Evolutionary conservation across 2,113 vertebrate genomes (phyloP).

Genomic region (Dolichotis patagonum): DNA sequence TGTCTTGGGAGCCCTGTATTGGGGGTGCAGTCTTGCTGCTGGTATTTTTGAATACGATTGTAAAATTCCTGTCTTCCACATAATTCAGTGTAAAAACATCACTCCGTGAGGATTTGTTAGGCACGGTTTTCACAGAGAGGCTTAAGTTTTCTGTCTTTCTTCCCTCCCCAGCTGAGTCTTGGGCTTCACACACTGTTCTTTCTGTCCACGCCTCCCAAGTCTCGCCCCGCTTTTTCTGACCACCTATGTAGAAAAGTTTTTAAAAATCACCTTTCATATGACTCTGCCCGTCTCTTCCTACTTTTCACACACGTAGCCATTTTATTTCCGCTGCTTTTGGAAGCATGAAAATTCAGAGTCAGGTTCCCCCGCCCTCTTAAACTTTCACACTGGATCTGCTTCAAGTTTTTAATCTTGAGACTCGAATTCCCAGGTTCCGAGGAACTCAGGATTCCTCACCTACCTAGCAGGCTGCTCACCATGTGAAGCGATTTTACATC

Average conservation of each 20-base stretch:
- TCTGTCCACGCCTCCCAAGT: neutral
- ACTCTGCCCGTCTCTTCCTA: neutral
- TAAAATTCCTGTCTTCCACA: conserved; percentile 22
- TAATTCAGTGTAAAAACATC: neutral
- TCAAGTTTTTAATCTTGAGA: neutral
- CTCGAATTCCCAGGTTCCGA: neutral
- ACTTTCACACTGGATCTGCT: neutral
- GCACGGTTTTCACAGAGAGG: neutral
- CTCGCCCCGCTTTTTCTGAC: neutral
- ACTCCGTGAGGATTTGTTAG: neutral
- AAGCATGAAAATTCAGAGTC: neutral
- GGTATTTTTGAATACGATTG: neutral
- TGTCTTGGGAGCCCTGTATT: neutral
- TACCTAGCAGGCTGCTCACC: neutral
- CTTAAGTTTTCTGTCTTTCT: neutral
- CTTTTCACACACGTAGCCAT: neutral
- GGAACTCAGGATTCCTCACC: neutral
- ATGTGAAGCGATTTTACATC: neutral
- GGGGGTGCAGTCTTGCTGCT: neutral
- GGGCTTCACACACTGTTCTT: neutral
- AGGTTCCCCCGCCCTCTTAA: neutral
- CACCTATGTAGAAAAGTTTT: neutral
- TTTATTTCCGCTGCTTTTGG: neutral
- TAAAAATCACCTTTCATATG: neutral
- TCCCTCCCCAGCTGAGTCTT: neutral